A percentile compares a stretch with the other conserved stretches of the same genome.
These are phyloP conservation scores for Phrixothrix hirtus DNA, from an alignment of 2,888 invertebrate genomes.

Conservation along the genomic window DNA sequence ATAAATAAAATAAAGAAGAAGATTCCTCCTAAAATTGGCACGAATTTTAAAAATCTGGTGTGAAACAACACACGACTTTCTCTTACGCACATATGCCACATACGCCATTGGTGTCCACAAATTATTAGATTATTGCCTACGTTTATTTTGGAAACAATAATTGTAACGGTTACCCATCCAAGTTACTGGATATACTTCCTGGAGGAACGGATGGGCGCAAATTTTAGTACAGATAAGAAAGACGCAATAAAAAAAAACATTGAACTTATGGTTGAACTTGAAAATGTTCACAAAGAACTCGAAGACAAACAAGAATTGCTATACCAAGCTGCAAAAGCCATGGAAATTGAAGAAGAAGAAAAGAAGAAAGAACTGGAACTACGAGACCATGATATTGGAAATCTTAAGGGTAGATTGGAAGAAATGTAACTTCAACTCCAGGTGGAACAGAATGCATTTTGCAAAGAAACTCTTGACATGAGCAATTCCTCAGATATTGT, in stretches of 20 bases:
- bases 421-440: constrained; percentile 41
- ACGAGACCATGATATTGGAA: constrained; percentile 54
- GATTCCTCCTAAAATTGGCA: no score
- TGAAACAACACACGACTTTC: no score
- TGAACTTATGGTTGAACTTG: constrained; percentile 73
- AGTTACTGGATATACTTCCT: constrained; percentile 92
- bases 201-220: constrained; percentile 78
- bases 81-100: no score
- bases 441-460: constrained; percentile 35
- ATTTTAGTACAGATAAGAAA: constrained; percentile 67
- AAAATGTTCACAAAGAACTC: constrained; percentile 75
- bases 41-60: no score
- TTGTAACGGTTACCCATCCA: no score
- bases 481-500: constrained; percentile 1
- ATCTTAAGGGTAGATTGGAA: constrained; percentile 49
- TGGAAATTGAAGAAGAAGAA: constrained; percentile 72
- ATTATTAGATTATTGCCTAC: no score
- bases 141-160: no score
- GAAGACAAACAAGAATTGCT: constrained; percentile 82
- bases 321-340: constrained; percentile 81
- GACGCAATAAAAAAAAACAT: constrained; percentile 69
- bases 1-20: no score
- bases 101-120: no score
- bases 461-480: constrained; percentile 14
- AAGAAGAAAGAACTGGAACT: constrained; percentile 58